Conservation (phyloP, 2,113 vertebrate genomes). For the Synchiropus splendidus region DNA sequence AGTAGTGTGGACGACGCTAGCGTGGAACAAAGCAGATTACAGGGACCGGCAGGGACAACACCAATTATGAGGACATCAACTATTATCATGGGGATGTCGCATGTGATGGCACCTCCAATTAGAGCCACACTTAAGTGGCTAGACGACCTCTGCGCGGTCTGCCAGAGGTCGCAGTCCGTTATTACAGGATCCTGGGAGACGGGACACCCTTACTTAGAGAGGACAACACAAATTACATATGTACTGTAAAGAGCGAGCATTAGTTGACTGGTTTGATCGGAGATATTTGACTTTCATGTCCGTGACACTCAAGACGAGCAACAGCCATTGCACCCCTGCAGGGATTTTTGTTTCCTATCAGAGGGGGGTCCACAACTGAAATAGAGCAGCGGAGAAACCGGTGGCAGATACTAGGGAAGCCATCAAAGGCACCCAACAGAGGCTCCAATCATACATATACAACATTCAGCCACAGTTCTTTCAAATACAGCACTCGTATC, state of each 20-base stretch:
- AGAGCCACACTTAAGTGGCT: constrained; percentile 28
- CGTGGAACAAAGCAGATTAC: constrained; percentile 25
- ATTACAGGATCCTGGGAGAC: constrained; percentile 30
- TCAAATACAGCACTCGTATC: no score
- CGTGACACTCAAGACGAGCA: background rate
- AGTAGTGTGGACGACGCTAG: constrained; percentile 17
- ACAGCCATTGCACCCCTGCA: background rate
- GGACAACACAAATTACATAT: constrained; percentile 18
- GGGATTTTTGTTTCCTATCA: background rate
- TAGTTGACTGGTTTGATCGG: no score
- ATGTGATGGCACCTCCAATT: constrained; percentile 24
- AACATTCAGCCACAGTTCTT: no score
- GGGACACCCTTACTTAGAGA: constrained; percentile 28
- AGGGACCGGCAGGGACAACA: constrained; percentile 36
- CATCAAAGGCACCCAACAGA: no score
- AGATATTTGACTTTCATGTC: background rate
- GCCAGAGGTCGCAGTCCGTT: constrained; percentile 10
- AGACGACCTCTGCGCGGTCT: constrained; percentile 12
- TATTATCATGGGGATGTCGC: constrained; percentile 29
- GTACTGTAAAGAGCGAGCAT: background rate
- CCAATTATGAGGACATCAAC: constrained; percentile 28
- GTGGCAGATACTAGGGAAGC: no score
- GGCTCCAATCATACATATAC: no score
- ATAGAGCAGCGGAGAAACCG: no score
- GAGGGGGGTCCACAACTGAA: background rate